A percentile compares a stretch with the other conserved stretches of the same genome.
These are phyloP conservation scores for Napeogenes inachia DNA, from an alignment of 2,888 invertebrate species.

Conservation along the genomic window DNA sequence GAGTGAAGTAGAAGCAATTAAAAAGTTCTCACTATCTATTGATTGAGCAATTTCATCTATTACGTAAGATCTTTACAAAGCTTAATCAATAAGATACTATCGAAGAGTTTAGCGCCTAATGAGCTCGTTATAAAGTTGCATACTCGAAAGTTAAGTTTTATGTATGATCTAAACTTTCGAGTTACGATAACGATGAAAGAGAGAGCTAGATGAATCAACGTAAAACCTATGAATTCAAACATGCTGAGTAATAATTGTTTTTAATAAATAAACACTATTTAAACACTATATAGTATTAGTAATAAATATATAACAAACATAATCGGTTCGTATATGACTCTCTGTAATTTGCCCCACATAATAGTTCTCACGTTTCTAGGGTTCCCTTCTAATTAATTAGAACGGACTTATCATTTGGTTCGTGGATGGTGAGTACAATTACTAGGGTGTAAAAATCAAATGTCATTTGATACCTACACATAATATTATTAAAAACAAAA, in stretches of 20 bases:
- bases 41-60: constrained; percentile 24
- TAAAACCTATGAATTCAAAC: no score
- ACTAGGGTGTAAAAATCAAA: constrained; percentile 35
- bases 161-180: neutral
- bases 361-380: constrained; percentile 55
- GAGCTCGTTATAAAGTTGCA: constrained; percentile 67
- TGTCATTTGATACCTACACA: constrained; percentile 22
- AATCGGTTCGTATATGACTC: neutral
- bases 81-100: constrained; percentile 34
- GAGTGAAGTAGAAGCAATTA: constrained; percentile 30
- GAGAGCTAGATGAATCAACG: neutral
- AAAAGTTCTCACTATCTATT: constrained; percentile 42
- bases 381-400: constrained; percentile 61
- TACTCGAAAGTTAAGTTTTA: constrained; percentile 35
- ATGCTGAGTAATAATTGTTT: no score
- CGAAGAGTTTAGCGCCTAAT: constrained; percentile 50
- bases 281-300: no score
- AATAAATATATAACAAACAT: no score
- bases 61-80: constrained; percentile 26
- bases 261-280: no score
- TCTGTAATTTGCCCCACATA: constrained; percentile 26
- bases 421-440: constrained; percentile 37
- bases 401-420: constrained; percentile 61
- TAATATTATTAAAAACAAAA: constrained; percentile 1
- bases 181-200: neutral